A percentile compares a stretch with the other conserved stretches of the same genome.
Conservation (phyloP, 2,797 vertebrate species). For the Chlorospingus semifuscus region DNA sequence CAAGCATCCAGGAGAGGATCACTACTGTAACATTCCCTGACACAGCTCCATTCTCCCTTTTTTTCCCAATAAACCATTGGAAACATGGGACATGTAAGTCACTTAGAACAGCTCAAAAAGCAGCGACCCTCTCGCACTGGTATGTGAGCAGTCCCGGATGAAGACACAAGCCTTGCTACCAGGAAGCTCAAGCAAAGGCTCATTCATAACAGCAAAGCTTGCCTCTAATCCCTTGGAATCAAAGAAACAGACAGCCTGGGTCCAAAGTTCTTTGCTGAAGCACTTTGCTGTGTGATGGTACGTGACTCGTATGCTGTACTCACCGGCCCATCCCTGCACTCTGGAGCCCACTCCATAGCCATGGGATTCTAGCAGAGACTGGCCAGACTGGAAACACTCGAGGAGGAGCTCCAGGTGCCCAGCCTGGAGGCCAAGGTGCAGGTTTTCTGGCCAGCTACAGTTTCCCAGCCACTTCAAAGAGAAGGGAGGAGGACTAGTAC, state of each 20-base stretch:
- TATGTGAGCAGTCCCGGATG: rapidly evolving
- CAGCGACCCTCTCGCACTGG: rapidly evolving
- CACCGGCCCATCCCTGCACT: neutral
- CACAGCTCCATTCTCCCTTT: neutral
- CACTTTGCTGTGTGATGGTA: neutral
- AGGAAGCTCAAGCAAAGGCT: neutral
- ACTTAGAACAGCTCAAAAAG: neutral
- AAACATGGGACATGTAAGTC: neutral
- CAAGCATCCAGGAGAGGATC: neutral
- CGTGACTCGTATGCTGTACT: rapidly evolving
- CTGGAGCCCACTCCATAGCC: neutral
- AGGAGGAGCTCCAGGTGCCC: neutral
- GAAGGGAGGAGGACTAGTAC: neutral
- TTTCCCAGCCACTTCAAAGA: slow-evolving; percentile 40
- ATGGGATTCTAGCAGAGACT: neutral
- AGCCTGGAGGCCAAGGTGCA: neutral
- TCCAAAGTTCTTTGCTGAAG: neutral
- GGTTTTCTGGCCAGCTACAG: rapidly evolving
- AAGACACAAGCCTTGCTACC: neutral
- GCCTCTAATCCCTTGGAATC: neutral
- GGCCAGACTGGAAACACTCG: neutral
- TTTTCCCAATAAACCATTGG: neutral
- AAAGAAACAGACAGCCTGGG: neutral
- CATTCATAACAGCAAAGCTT: neutral
- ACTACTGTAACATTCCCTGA: neutral